These are phyloP conservation scores for Callaeas wilsoni DNA, from an alignment of 2,113 vertebrate genomes.

Conservation along the genomic window DNA sequence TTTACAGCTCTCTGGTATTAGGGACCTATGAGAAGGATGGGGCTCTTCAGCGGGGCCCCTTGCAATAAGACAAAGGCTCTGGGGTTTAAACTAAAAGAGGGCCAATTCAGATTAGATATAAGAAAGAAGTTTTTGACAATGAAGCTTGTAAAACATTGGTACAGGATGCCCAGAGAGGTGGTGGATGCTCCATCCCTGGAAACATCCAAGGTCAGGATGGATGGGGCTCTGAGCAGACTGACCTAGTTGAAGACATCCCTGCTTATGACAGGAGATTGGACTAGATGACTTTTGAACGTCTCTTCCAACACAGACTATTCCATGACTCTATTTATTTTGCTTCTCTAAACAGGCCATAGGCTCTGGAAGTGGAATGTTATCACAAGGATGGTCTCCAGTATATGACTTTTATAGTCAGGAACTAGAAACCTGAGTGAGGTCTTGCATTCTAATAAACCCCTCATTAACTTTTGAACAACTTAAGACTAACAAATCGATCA, in stretches of 20 bases:
- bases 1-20: background rate
- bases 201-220: background rate
- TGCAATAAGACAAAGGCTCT: background rate
- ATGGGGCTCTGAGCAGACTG: background rate
- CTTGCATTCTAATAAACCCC: background rate
- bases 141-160: background rate
- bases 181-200: background rate
- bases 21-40: background rate
- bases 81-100: background rate
- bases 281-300: background rate
- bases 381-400: background rate
- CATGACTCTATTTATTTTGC: background rate
- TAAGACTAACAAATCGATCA: background rate
- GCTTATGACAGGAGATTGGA: background rate
- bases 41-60: background rate
- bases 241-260: background rate
- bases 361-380: background rate
- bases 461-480: background rate
- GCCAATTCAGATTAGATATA: background rate
- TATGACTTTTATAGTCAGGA: background rate
- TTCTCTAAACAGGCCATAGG: constrained; percentile 12
- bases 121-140: background rate
- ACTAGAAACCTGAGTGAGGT: background rate
- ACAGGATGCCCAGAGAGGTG: background rate
- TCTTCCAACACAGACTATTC: background rate